phyloP scores from a whole-genome alignment of 2,888 invertebrate species.

The Lasioglossum vierecki region DNA sequence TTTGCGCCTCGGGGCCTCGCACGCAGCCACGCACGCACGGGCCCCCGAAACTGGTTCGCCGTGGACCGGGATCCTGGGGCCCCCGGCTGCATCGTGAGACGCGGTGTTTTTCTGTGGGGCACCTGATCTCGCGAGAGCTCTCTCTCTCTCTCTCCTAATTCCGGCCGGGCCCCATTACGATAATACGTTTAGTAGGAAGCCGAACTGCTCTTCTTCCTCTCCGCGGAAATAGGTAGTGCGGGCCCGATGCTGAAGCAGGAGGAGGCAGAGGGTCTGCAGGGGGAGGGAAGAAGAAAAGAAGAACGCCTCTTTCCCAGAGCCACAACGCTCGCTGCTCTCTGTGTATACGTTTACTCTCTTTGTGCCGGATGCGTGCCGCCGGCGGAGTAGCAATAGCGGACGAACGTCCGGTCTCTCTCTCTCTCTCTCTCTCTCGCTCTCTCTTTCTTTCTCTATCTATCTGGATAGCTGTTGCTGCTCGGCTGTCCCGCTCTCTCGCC shows the following conservation, averaged over 20 bases:
- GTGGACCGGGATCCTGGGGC: background rate
- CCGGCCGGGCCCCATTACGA: constrained; percentile 63
- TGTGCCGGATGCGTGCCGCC: constrained; percentile 80
- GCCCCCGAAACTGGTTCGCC: constrained; percentile 27
- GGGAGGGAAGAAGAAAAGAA: constrained; percentile 62
- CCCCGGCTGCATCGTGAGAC: constrained; percentile 59
- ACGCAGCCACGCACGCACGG: constrained; percentile 25
- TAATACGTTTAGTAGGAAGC: constrained; percentile 70
- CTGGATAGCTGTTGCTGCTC: background rate
- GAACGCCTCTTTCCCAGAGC: constrained; percentile 78
- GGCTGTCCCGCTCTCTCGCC: constrained; percentile 23
- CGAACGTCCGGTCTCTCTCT: constrained; percentile 79
- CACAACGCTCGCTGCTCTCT: constrained; percentile 46
- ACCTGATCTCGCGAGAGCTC: constrained; percentile 59
- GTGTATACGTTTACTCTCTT: constrained; percentile 75
- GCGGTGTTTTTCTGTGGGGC: constrained; percentile 61
- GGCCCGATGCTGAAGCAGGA: constrained; percentile 6
- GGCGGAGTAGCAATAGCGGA: constrained; percentile 79
- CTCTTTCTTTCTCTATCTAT: constrained; percentile 22
- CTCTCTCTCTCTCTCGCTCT: constrained; percentile 44
- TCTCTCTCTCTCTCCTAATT: constrained; percentile 58
- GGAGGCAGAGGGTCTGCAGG: constrained; percentile 28
- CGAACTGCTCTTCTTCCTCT: constrained; percentile 44
- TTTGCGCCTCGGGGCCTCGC: background rate
- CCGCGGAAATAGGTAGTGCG: constrained; percentile 56